Base-by-base conservation (phyloP, 2,888 invertebrate species). In the Pheosia tremula region DNA sequence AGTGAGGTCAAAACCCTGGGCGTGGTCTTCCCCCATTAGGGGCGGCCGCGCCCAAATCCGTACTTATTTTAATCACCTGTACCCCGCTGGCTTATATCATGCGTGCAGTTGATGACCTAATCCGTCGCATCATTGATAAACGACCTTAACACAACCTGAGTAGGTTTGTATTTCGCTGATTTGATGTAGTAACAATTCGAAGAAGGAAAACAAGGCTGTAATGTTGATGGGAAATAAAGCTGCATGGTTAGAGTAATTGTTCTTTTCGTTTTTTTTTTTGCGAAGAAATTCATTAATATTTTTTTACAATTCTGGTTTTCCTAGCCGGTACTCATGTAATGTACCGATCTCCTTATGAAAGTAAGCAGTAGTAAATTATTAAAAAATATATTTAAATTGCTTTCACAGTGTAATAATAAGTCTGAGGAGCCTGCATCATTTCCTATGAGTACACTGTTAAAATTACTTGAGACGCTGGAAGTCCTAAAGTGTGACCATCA, bases 1-100 rank as follows among this genome's bases (percentile, higher is more conserved):
- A 75, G 79, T 71, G 74, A 78, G 73, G 80, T 72, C 71, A 76
- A 64, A 69, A 66, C 66, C 61, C 70, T 66, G 79, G 81, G 83
- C 79, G 84, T 80, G 84, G 82, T 76, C 72, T 74, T 72, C 45
- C 74, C 78, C 84, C 81, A 83, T 85, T 84, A 84, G 77, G 82
- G 78, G 79, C 75, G 79, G 83, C 88, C 88, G 85, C 89, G 80
- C 89, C 90, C 86, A 89, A 90, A 90, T 89, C 88, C 89, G 83
- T 87, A 87, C 89, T 90, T 89, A 90, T 89, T 90, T 91, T 91
- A 91, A 91, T 91, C 91, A 89, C 89, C 86, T 81, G 83, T 82
- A 79, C 84, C 86, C 88, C 82, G 84, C 85, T 84, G 86, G 83
- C 85, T 85, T 86, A 85, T 87, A 89, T 89, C 88, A 89, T 87